A percentile compares a stretch with the other conserved stretches of the same genome.
phyloP scores from a whole-genome alignment of 1,140 invertebrate genomes.

The Asobara japonica region DNA sequence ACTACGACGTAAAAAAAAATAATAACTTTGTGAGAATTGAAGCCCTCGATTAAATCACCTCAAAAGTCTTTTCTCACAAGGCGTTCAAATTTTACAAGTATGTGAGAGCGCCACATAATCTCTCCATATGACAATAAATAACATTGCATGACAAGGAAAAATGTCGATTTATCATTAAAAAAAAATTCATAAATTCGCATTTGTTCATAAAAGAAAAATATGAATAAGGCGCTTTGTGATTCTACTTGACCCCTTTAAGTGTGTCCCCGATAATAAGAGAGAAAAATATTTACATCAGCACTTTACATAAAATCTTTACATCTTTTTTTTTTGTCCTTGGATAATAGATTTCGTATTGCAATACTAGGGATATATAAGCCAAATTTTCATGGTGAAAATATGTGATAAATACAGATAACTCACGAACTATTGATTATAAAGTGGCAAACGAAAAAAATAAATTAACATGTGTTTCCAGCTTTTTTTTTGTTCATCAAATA shows the following conservation, averaged over 20 bases:
- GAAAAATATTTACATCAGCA: not conserved
- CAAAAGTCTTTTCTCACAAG: conserved; percentile 33
- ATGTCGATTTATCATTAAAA: not conserved
- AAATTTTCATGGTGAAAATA: no score
- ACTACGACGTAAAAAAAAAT: conserved; percentile 22
- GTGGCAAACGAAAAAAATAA: conserved; percentile 15
- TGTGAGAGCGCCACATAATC: conserved; percentile 22
- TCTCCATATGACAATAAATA: conserved; percentile 19
- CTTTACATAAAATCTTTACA: conserved; percentile 2
- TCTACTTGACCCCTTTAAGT: not conserved
- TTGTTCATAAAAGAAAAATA: not conserved
- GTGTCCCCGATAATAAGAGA: not conserved
- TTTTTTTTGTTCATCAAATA: not conserved
- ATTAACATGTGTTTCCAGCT: conserved; percentile 8
- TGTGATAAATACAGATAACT: not conserved
- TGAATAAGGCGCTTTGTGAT: not conserved
- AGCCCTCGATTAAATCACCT: not conserved
- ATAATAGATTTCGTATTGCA: not conserved
- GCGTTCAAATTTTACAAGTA: conserved; percentile 20
- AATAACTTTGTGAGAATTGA: conserved; percentile 34
- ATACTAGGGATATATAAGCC: not conserved
- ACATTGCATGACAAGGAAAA: conserved; percentile 3
- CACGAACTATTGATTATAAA: not conserved
- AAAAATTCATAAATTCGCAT: not conserved
- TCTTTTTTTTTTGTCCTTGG: not conserved